Evolutionary conservation across 2,888 invertebrate genomes (phyloP).

Genomic region (Argyra leucocephala): DNA sequence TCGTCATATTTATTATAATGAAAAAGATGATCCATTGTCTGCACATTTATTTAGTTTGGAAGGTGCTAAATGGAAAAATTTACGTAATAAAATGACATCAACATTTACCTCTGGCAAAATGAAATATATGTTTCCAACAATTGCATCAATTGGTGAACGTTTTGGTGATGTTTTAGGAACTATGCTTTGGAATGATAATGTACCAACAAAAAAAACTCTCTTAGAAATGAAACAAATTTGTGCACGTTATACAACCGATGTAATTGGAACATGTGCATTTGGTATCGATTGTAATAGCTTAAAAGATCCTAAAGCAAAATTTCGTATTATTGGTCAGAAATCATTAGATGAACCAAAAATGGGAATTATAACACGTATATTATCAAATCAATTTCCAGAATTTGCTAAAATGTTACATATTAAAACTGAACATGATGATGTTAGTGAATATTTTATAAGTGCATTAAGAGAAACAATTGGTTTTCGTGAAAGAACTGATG

Average conservation of each 20-base stretch:
- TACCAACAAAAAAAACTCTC: neutral
- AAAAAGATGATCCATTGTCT: slow-evolving; percentile 38
- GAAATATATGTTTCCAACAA: slow-evolving; percentile 43
- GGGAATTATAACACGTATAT: slow-evolving; percentile 23
- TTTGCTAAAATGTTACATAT: slow-evolving; percentile 28
- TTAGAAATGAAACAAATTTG: slow-evolving; percentile 42
- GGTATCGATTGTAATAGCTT: slow-evolving; percentile 45
- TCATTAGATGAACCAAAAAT: slow-evolving; percentile 28
- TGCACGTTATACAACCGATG: slow-evolving; percentile 46
- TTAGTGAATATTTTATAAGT: slow-evolving; percentile 31
- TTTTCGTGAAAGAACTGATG: slow-evolving; percentile 35
- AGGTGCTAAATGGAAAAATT: slow-evolving; percentile 44
- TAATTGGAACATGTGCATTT: slow-evolving; percentile 46
- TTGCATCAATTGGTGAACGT: slow-evolving; percentile 35
- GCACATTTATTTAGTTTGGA: slow-evolving; percentile 39
- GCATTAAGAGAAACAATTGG: slow-evolving; percentile 39
- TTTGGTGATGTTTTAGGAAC: slow-evolving; percentile 28
- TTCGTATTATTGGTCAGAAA: slow-evolving; percentile 33
- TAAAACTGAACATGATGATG: slow-evolving; percentile 27
- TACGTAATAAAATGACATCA: slow-evolving; percentile 44
- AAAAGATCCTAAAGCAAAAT: slow-evolving; percentile 38
- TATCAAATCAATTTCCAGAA: slow-evolving; percentile 28
- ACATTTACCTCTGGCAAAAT: slow-evolving; percentile 48
- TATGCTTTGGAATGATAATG: neutral
- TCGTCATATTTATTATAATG: slow-evolving; percentile 37